Evolutionary conservation across 2,888 invertebrate genomes (phyloP).

Genomic region (Amphipyra tragopoginis): DNA sequence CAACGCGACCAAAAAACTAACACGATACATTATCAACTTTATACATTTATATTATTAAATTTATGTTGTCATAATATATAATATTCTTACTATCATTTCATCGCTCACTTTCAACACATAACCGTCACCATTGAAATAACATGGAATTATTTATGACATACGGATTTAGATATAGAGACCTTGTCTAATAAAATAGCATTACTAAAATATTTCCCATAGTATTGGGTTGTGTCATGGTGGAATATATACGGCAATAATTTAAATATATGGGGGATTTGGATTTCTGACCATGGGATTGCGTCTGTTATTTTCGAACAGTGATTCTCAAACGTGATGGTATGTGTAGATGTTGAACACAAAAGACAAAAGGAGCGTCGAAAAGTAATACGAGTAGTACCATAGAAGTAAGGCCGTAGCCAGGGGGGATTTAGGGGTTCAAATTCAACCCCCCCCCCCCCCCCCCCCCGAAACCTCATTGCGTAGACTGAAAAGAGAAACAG

Average conservation of each 20-base stretch:
- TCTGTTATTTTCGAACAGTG: slow-evolving; percentile 2
- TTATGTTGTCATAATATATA: slow-evolving; percentile 6
- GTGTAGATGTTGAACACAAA: no score
- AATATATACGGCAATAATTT: slow-evolving; percentile 16
- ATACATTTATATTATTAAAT: neutral
- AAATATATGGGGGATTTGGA: slow-evolving; percentile 12
- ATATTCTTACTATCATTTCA: slow-evolving; percentile 25
- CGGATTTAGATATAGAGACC: slow-evolving; percentile 35
- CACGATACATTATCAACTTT: neutral
- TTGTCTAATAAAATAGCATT: slow-evolving; percentile 54
- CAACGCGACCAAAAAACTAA: neutral
- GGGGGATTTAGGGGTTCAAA: no score
- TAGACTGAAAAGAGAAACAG: no score
- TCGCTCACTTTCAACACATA: slow-evolving; percentile 23
- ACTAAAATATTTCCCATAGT: slow-evolving; percentile 43
- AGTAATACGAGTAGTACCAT: no score
- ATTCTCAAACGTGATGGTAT: neutral
- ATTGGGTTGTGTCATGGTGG: slow-evolving; percentile 19
- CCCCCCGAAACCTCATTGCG: no score
- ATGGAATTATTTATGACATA: slow-evolving; percentile 44
- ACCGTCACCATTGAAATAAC: slow-evolving; percentile 27
- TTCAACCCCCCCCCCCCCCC: no score
- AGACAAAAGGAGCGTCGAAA: no score
- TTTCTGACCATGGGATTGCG: neutral
- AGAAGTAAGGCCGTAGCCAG: no score